These are phyloP conservation scores for Heliocidaris tuberculata DNA, from an alignment of 35 echinoderm and acorn worm genomes.

Conservation along the genomic window DNA sequence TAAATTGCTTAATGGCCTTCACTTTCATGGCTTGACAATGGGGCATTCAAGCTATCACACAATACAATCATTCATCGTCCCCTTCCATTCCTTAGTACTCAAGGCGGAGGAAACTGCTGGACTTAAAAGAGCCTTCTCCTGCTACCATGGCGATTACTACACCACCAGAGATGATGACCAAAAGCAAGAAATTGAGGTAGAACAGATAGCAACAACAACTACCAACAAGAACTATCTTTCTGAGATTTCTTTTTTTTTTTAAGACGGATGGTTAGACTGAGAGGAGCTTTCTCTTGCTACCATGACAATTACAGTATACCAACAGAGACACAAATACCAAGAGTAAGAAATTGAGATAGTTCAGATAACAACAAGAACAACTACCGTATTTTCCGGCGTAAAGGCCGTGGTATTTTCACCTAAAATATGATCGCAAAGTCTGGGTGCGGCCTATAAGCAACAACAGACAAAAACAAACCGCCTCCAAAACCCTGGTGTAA, in stretches of 20 bases:
- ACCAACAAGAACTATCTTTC: no score
- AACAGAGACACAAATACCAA: not conserved
- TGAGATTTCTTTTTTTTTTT: no score
- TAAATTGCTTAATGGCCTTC: constrained; percentile 42
- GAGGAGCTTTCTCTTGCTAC: not conserved
- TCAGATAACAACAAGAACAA: not conserved
- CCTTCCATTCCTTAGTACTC: not conserved
- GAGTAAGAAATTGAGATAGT: not conserved
- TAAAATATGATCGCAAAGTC: no score
- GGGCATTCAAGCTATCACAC: constrained; percentile 8
- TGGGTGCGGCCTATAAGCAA: no score
- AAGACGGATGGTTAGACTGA: no score
- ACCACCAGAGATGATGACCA: not conserved
- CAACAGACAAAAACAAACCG: no score
- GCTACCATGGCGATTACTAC: constrained; percentile 5
- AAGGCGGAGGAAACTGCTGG: not conserved
- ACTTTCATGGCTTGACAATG: constrained; percentile 23
- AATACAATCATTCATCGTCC: constrained; percentile 16
- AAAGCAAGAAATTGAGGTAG: no score
- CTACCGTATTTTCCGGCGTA: no score
- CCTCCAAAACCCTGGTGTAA: no score
- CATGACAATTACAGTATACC: not conserved
- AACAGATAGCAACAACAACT: no score
- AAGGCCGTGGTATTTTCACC: no score
- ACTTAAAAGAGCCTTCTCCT: not conserved